These are phyloP conservation scores for Taenioides sp. DNA, from an alignment of 2,797 vertebrate species.

Conservation along the genomic window DNA sequence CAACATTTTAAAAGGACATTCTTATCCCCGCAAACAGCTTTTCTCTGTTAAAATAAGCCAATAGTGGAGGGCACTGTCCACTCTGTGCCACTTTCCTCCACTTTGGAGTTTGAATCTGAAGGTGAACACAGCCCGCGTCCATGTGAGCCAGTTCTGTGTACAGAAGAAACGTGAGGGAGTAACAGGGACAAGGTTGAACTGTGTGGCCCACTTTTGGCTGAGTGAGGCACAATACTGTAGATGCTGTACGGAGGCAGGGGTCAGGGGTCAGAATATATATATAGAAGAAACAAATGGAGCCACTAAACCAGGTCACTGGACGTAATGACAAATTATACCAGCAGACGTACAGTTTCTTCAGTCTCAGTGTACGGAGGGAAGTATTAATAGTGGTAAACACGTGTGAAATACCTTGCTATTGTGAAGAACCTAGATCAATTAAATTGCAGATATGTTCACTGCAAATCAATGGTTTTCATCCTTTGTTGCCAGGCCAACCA, in stretches of 20 bases:
- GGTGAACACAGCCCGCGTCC: constrained; percentile 12
- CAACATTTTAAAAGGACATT: neutral
- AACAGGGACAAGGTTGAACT: constrained; percentile 48
- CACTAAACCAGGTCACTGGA: constrained; percentile 2
- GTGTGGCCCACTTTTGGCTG: constrained; percentile 65
- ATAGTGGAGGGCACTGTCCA: no score
- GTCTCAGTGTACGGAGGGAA: neutral
- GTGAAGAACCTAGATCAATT: neutral
- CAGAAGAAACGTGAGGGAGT: constrained; percentile 8
- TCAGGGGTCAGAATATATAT: constrained; percentile 58
- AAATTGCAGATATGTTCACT: neutral
- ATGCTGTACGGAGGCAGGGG: constrained; percentile 39
- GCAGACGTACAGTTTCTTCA: neutral
- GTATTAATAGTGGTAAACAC: neutral
- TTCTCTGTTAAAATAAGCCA: no score
- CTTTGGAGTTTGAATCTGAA: neutral
- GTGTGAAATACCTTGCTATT: neutral
- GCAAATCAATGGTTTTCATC: neutral
- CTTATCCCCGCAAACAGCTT: neutral
- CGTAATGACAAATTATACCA: neutral
- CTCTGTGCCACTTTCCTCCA: neutral
- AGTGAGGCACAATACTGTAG: constrained; percentile 55
- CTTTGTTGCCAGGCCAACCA: neutral
- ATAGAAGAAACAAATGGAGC: constrained; percentile 48
- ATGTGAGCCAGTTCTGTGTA: constrained; percentile 8